These are phyloP conservation scores for Drosophila insularis DNA, from an alignment of 1,140 invertebrate species.

Conservation along the genomic window DNA sequence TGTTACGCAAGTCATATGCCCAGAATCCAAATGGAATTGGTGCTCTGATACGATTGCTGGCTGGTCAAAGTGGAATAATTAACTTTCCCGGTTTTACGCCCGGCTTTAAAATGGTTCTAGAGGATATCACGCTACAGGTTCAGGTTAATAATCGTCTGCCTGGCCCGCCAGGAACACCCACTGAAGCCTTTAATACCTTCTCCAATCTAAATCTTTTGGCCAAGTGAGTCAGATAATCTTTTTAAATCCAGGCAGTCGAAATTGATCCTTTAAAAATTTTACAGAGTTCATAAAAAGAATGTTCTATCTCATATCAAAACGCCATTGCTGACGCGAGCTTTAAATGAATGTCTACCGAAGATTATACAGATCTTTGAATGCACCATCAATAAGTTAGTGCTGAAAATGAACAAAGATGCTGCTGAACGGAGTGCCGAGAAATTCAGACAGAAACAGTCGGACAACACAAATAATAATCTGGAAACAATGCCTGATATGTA, in stretches of 20 bases:
- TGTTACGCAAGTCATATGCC: constrained; percentile 65
- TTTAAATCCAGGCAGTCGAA: too few species aligned
- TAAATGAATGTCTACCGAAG: constrained; percentile 78
- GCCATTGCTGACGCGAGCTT: constrained; percentile 47
- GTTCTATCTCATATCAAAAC: constrained; percentile 56
- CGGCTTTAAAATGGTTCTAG: constrained; percentile 83
- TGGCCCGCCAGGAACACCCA: constrained; percentile 38
- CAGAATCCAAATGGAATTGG: constrained; percentile 78
- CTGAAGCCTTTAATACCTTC: constrained; percentile 73
- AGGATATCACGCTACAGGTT: constrained; percentile 71
- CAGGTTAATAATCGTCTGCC: constrained; percentile 72
- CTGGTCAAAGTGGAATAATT: constrained; percentile 82
- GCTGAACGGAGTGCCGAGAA: constrained; percentile 35
- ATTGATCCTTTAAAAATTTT: not conserved
- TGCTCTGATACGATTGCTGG: constrained; percentile 83
- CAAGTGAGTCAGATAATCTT: constrained; percentile 42
- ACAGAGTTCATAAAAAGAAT: constrained; percentile 74
- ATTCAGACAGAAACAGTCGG: constrained; percentile 47
- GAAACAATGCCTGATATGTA: constrained; percentile 35
- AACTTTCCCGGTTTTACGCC: constrained; percentile 83
- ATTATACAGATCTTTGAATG: constrained; percentile 78
- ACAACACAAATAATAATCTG: constrained; percentile 58
- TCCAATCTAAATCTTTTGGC: constrained; percentile 68
- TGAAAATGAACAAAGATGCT: constrained; percentile 64
- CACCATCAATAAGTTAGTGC: constrained; percentile 65